Evolutionary conservation across 2,888 invertebrate species (phyloP).

Genomic region (Podotricha telesiphe): DNA sequence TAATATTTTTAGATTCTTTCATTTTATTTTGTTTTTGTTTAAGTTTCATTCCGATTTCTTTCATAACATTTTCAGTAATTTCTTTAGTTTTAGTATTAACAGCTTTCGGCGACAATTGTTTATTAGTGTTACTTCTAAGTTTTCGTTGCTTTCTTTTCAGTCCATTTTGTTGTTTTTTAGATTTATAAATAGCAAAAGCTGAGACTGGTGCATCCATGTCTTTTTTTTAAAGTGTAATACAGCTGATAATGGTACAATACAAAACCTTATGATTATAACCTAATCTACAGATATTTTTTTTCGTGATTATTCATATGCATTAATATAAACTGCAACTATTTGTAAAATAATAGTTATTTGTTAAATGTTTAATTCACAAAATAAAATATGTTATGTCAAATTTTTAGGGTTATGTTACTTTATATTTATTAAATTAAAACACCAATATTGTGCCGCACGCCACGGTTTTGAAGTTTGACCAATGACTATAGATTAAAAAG

Average conservation of each 20-base stretch:
- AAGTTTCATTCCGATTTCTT: slow-evolving; percentile 59
- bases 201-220: slow-evolving; percentile 70
- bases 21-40: slow-evolving; percentile 60
- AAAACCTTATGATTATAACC: slow-evolving; percentile 14
- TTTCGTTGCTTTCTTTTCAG: slow-evolving; percentile 50
- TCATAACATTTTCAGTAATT: slow-evolving; percentile 51
- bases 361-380: background rate
- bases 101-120: slow-evolving; percentile 42
- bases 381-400: background rate
- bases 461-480: background rate
- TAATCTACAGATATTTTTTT: background rate
- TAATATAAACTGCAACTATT: background rate
- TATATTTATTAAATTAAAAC: background rate
- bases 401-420: background rate
- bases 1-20: slow-evolving; percentile 58
- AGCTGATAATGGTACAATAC: background rate
- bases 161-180: slow-evolving; percentile 44
- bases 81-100: slow-evolving; percentile 40
- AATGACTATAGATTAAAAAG: background rate
- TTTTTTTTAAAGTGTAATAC: slow-evolving; percentile 6
- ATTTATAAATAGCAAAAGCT: slow-evolving; percentile 71
- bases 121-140: slow-evolving; percentile 53
- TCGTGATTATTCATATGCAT: background rate
- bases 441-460: background rate
- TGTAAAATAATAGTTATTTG: background rate